phyloP scores from a whole-genome alignment of 1,140 invertebrate species.

The Brachionus sp. region DNA sequence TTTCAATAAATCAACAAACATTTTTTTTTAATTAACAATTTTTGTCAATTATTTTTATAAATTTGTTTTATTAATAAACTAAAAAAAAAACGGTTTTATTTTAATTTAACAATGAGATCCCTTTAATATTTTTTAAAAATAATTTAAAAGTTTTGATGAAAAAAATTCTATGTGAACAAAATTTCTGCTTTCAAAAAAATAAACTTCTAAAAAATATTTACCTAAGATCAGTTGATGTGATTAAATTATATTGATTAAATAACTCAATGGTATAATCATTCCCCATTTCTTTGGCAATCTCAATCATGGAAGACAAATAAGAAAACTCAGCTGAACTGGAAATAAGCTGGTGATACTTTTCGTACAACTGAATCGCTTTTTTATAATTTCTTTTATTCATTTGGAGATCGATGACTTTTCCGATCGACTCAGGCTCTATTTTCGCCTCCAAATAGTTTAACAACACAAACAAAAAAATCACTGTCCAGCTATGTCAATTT shows the following conservation, averaged over 20 bases:
- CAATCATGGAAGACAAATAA: slow-evolving; percentile 9
- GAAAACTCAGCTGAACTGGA: neutral
- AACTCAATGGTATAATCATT: neutral
- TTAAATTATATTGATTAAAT: neutral
- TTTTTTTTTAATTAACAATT: too few relatives aligned
- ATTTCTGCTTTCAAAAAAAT: too few relatives aligned
- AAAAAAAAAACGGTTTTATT: too few relatives aligned
- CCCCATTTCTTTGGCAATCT: neutral
- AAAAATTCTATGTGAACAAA: too few relatives aligned
- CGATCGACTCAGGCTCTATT: neutral
- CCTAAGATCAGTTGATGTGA: neutral
- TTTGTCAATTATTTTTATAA: too few relatives aligned
- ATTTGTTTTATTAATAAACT: too few relatives aligned
- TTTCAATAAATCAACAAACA: neutral
- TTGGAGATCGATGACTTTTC: slow-evolving; percentile 6
- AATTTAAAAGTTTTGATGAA: too few relatives aligned
- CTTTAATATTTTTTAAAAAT: too few relatives aligned
- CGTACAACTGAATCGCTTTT: slow-evolving; percentile 1
- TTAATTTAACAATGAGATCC: too few relatives aligned
- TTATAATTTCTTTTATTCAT: slow-evolving; percentile 25
- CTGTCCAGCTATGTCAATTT: neutral
- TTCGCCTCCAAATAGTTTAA: slow-evolving; percentile 20
- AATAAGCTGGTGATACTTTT: neutral
- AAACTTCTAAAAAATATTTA: neutral
- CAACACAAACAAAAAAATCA: neutral